Percentiles rank a stretch among this genome's conserved stretches.
phyloP scores from a whole-genome alignment of 1,140 invertebrate genomes.

The Temnothorax curvispinosus region DNA sequence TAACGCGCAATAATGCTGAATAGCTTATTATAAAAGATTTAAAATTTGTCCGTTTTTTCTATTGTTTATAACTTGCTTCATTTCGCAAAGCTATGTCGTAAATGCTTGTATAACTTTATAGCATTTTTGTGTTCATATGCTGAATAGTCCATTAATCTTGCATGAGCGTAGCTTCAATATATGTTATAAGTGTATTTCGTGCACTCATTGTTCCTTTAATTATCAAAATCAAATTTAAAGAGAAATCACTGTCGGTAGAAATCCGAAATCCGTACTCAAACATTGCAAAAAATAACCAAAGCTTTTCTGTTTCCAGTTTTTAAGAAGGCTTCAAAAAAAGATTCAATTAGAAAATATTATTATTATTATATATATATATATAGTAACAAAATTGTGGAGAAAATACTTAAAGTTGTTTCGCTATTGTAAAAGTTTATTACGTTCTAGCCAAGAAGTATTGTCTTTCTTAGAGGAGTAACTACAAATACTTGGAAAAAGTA shows the following conservation, averaged over 20 bases:
- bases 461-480: background rate
- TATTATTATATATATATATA: background rate
- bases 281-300: background rate
- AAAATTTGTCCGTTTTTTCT: background rate
- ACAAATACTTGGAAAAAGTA: background rate
- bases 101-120: background rate
- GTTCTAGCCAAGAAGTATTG: background rate
- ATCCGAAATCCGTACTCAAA: background rate
- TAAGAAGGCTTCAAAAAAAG: background rate
- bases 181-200: background rate
- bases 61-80: background rate
- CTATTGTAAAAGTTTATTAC: background rate
- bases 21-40: slow-evolving; percentile 8
- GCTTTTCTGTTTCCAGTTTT: background rate
- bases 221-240: background rate
- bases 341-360: background rate
- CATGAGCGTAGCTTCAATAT: background rate
- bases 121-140: background rate
- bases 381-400: background rate
- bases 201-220: background rate
- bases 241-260: background rate
- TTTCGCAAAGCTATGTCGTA: background rate
- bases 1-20: background rate
- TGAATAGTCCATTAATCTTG: slow-evolving; percentile 1
- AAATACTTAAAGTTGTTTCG: background rate